Evolutionary conservation across 2,888 invertebrate species (phyloP).

Genomic region (Nomada goodeniana): DNA sequence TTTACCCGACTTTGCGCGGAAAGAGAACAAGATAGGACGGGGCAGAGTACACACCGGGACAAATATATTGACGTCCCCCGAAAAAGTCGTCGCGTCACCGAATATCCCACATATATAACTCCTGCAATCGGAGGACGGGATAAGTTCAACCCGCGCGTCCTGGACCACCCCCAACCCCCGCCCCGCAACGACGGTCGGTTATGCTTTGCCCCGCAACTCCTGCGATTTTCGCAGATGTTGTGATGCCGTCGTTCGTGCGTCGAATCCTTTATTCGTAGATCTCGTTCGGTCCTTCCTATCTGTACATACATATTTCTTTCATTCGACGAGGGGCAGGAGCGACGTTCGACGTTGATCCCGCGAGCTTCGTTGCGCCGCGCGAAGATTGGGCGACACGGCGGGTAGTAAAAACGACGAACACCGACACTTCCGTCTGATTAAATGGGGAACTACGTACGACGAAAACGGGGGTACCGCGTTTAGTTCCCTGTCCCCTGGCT

Average conservation of each 20-base stretch:
- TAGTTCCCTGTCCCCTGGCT: neutral
- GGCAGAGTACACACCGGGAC: conserved; percentile 74
- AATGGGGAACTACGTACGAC: conserved; percentile 4
- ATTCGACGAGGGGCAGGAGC: neutral
- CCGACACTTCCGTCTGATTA: conserved; percentile 9
- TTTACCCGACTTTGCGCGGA: conserved; percentile 75
- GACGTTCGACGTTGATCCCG: neutral
- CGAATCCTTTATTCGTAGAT: conserved; percentile 3
- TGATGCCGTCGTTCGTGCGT: neutral
- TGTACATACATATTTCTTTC: neutral
- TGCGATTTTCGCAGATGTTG: conserved; percentile 37
- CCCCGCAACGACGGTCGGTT: conserved; percentile 27
- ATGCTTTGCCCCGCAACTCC: conserved; percentile 45
- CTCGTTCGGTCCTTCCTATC: neutral
- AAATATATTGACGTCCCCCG: conserved; percentile 79
- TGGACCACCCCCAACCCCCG: too few relatives aligned
- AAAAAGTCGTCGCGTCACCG: conserved; percentile 82
- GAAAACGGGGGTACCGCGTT: conserved; percentile 4
- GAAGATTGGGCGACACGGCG: neutral
- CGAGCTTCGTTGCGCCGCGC: neutral
- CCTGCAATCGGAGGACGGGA: conserved; percentile 64
- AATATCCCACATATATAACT: conserved; percentile 79
- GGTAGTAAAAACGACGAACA: conserved; percentile 2
- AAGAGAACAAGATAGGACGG: conserved; percentile 53
- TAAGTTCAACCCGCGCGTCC: conserved; percentile 64